Percentiles rank a stretch among this genome's conserved stretches.
These are phyloP conservation scores for Deilephila porcellus DNA, from an alignment of 2,888 invertebrate genomes.

Conservation along the genomic window DNA sequence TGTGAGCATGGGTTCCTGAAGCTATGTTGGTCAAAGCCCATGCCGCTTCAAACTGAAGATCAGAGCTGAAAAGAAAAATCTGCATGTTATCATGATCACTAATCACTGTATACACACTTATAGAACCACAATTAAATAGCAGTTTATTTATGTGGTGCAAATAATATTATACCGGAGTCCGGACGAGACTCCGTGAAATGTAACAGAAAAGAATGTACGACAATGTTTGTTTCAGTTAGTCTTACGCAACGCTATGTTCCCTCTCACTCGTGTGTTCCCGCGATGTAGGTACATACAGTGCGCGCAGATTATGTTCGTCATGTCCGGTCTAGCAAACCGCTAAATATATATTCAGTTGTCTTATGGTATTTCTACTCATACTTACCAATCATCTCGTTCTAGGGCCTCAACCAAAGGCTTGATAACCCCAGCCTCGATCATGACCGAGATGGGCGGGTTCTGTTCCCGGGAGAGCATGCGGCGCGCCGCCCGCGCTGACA, in stretches of 20 bases:
- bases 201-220: too few relatives aligned
- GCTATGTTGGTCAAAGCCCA: slow-evolving; percentile 99
- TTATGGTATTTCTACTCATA: neutral
- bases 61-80: slow-evolving; percentile 79
- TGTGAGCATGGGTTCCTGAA: slow-evolving; percentile 96
- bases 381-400: slow-evolving; percentile 88
- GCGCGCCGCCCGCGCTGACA: slow-evolving; percentile 92
- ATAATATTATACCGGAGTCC: too few relatives aligned
- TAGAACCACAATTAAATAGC: slow-evolving; percentile 8
- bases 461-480: slow-evolving; percentile 94
- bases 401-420: slow-evolving; percentile 92
- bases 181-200: too few relatives aligned
- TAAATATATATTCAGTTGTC: too few relatives aligned
- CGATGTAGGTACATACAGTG: too few relatives aligned
- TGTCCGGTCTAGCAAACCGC: too few relatives aligned
- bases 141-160: neutral
- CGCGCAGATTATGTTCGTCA: too few relatives aligned
- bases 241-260: too few relatives aligned
- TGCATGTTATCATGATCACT: neutral
- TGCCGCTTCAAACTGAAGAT: slow-evolving; percentile 96
- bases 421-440: slow-evolving; percentile 94
- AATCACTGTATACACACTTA: too few relatives aligned
- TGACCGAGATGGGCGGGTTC: slow-evolving; percentile 95
- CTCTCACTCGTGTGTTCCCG: too few relatives aligned
- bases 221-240: too few relatives aligned